Evolutionary conservation across 2,797 vertebrate species (phyloP), one percentile per base, ranked within the genome.

Genomic region (Ctenopoma multispine): DNA sequence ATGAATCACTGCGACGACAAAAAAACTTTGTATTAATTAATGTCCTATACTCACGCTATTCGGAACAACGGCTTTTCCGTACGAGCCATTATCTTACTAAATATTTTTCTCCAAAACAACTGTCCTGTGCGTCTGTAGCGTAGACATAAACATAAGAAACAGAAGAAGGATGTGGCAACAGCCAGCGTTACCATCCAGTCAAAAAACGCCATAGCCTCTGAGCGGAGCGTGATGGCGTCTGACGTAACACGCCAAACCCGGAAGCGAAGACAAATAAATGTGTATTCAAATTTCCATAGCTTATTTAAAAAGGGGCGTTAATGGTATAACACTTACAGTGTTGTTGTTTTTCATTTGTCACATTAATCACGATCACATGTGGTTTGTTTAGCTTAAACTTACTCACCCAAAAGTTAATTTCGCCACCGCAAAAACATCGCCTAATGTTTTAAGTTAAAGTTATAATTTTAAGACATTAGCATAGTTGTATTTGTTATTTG

Each of bases 51-150:
- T 96, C 79, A 99, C 97, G 96, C 97, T 46, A 99, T 95, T 82
- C 96, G 95, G 87, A 99, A 97, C 53, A 98, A 82, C 40, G 97
- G 93, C 84, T 93, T 96, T 84, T 95, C 95, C 13, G 96, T 95
- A 14, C 96, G 94, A 15, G 96, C 97, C 97, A 98, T 99, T n/a
- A 92, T 67, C 53, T 49, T 81, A 23, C 7, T 64, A 0, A 90
- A 13, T 1, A 82, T 1, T 21, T 72, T 86, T 11, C 82, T 90
- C 85, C 82, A 85, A 18, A 86, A 36, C 23, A 17, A 43, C 27
- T 54, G 76, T 20, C 67, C 63, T 0, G 51, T 3, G 1, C 87
- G 81, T 24, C 87, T 81, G 86, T 83, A 89, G 3, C 89, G 82
- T 24, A 92, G 55, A 77, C 80, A 94, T 10, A 94, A 40, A 73